A percentile compares a stretch with the other conserved stretches of the same genome.
Evolutionary conservation across 2,113 vertebrate genomes (phyloP).

Genomic region (Ciconia stormi): DNA sequence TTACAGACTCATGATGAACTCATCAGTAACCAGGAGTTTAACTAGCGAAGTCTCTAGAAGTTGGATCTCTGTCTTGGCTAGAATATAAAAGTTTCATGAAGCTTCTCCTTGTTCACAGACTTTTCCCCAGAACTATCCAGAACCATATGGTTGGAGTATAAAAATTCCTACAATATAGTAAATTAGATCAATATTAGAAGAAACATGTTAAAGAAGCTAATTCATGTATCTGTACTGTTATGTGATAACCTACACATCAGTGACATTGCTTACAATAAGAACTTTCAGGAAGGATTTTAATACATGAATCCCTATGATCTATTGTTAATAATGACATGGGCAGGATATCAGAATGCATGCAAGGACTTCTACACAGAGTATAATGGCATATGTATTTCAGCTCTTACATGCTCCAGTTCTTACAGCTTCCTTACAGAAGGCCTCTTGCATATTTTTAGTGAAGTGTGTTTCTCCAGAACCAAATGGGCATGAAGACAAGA

Average conservation of each 20-base stretch:
- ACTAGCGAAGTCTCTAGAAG: background rate
- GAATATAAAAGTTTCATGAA: background rate
- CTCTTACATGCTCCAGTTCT: background rate
- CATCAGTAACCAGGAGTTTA: background rate
- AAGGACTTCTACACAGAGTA: background rate
- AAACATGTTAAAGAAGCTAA: background rate
- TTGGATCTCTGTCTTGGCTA: background rate
- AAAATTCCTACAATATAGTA: background rate
- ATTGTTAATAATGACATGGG: background rate
- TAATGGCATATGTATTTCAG: background rate
- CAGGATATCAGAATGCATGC: background rate
- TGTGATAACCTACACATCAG: background rate
- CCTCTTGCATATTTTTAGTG: background rate
- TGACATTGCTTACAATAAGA: background rate
- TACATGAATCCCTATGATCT: background rate
- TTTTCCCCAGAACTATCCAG: background rate
- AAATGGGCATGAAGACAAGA: background rate
- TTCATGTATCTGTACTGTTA: background rate
- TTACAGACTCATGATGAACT: background rate
- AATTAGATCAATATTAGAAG: background rate
- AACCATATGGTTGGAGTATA: background rate
- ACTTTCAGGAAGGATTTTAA: background rate
- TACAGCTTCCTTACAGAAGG: background rate
- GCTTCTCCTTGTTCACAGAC: background rate
- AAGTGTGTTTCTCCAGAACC: background rate